Evolutionary conservation across 2,113 vertebrate species (phyloP), one percentile per base, ranked within the genome.

Genomic region (Peromyscus maniculatus): DNA sequence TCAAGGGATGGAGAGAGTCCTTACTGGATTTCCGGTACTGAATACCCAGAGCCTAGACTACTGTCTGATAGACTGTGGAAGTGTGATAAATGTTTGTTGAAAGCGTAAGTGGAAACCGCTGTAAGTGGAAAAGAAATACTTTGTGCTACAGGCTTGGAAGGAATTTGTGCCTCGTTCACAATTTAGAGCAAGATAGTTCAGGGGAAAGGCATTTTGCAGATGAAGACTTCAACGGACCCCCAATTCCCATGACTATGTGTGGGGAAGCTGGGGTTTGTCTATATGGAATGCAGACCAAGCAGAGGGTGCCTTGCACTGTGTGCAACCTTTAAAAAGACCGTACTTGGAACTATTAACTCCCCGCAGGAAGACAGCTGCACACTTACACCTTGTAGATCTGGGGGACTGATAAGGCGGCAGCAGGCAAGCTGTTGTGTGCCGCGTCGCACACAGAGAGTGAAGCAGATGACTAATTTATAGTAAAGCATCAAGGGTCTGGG

Each of bases 171-270:
- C 77, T 80, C 55, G 36, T n/a, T 92, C 59, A 78, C 46, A 52
- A n/a, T 62, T 57, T 74, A 89, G 39, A 82, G 57, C 4, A n/a
- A 22, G 52, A 22, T 52, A 36, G 91, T 96, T 95, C 49, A 90
- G 91, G 89, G 87, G 62, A 83, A 78, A 95, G 52, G 28, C 28
- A 39, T 86, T 69, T 91, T 77, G 80, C 82, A 12, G 17, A 96
- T 46, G 74, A 93, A 49, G 36, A 91, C 16, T 79, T 92, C 31
- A 43, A 71, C 0, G 1, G 33, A 17, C 74, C 1, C 49, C n/a
- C 46, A 46, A n/a, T 39, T 59, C 64, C 17, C 3, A 28, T 1
- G 79, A 21, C 72, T 57, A 13, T 8, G 2, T 21, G 39, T 33
- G 55, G 49, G 52, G 43, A 46, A 89, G 83, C 66, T 93, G 79